Percentiles rank a stretch among this genome's conserved stretches.
Evolutionary conservation across 2,888 invertebrate species (phyloP).

Genomic region (Uropetala carovei): DNA sequence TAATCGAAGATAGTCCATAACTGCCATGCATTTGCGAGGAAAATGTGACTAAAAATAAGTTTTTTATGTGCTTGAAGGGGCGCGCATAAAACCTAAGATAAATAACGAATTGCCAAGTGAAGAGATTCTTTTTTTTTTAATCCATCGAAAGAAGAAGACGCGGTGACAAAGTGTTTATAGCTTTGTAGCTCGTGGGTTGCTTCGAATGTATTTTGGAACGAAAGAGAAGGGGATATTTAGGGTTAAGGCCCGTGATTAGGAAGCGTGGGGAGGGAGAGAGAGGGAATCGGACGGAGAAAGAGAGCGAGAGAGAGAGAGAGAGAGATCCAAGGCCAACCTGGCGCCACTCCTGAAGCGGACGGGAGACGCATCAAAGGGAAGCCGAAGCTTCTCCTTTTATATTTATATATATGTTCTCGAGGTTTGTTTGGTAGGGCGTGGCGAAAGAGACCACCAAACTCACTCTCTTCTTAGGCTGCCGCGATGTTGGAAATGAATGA

Average conservation of each 20-base stretch:
- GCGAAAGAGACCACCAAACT: background rate
- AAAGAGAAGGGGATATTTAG: constrained; percentile 1
- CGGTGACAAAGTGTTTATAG: too few species aligned
- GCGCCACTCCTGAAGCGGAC: background rate
- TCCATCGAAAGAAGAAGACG: too few species aligned
- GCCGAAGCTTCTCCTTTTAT: constrained; percentile 23
- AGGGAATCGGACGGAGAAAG: background rate
- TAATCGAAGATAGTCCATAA: too few species aligned
- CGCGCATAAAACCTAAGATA: too few species aligned
- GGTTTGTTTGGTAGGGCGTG: background rate
- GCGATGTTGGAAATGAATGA: background rate
- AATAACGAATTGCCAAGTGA: too few species aligned
- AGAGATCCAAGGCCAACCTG: constrained; percentile 24
- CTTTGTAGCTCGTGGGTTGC: background rate
- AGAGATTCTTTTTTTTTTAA: too few species aligned
- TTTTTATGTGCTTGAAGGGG: too few species aligned
- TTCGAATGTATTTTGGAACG: background rate
- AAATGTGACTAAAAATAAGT: too few species aligned
- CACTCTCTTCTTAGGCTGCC: background rate
- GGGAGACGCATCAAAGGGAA: constrained; percentile 17
- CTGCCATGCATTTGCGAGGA: too few species aligned
- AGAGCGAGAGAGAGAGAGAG: background rate
- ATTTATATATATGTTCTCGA: constrained; percentile 17
- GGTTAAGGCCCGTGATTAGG: constrained; percentile 1
- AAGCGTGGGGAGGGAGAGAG: background rate